A percentile compares a stretch with the other conserved stretches of the same genome.
Conservation (phyloP, 2,797 vertebrate species). For the Sibirionetta formosa region DNA sequence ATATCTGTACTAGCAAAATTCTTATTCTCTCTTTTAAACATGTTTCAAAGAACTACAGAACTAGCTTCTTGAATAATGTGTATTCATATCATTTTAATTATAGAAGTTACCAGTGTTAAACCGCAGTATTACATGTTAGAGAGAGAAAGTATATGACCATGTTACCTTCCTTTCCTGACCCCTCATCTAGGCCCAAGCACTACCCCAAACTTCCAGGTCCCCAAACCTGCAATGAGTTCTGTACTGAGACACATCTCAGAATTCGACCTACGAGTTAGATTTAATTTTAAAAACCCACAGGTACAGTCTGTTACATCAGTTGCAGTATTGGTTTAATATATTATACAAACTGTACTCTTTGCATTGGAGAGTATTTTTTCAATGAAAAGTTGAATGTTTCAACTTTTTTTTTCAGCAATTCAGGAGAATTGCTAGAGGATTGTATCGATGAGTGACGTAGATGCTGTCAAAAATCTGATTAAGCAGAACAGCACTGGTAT, state of each 20-base stretch:
- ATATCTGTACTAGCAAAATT: neutral
- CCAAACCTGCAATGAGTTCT: neutral
- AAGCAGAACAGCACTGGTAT: neutral
- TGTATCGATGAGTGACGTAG: neutral
- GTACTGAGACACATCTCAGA: neutral
- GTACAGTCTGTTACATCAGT: neutral
- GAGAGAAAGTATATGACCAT: neutral
- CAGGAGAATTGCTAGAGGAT: neutral
- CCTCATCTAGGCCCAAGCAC: neutral
- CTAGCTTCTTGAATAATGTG: neutral
- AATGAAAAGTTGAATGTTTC: neutral
- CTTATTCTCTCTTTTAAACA: neutral
- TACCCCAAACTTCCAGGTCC: neutral
- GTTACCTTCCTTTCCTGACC: neutral
- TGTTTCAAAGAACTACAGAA: slow-evolving; percentile 2
- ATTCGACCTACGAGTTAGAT: neutral
- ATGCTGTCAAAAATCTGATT: neutral
- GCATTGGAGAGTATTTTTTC: neutral
- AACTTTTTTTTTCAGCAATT: neutral
- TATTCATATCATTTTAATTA: neutral
- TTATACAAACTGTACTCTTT: slow-evolving; percentile 26
- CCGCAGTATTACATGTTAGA: neutral
- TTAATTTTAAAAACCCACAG: neutral
- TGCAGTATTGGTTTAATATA: neutral
- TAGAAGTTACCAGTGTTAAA: neutral